Base-by-base conservation (phyloP, 1,140 invertebrate species). In the Aphidius gifuensis region DNA sequence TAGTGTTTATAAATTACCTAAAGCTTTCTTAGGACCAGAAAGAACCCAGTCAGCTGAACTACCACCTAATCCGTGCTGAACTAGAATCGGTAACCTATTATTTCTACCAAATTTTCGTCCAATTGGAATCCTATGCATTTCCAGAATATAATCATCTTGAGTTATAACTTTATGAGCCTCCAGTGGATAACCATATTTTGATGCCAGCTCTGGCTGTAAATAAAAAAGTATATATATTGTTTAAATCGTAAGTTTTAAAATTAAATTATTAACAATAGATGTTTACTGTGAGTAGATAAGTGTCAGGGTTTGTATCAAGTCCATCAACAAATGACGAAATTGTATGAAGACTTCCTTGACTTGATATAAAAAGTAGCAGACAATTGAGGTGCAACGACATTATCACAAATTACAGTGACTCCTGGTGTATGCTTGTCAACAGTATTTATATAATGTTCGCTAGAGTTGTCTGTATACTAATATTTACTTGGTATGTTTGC, bases 101-200 rank as follows among this genome's bases (percentile, higher is more conserved):
- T 62, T 50, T 23, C 57, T 56, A 6, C 38, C 23, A 40, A 49
- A 44, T 5, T 48, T 57, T 64, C 58, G 65, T 7, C 76, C 75
- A 54, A 73, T 65, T 3, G 86, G 86, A 39, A 90, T 85, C 67
- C 88, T 77, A 70, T 90, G 88, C 64, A 90, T 69, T 62, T 85
- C 84, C 47, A 91, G 71, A 50, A 90, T 83, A 69, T 90, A 90
- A 21, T 86, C 86, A 71, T 90, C 89, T 64, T 86, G 83, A 0
- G 89, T 89, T 16, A 83, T 77, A 4, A 88, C 83, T 4, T 83
- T 77, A 66, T 87, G 84, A 32, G 74, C 73, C 68, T 86, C 84
- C 7, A 82, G 68, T 1, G 81, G 81, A 69, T 85, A 86, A 9
- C 84, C 85, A 51, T 82, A 78, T 45, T 80, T 81, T 54, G 64